Evolutionary conservation across 2,113 vertebrate species (phyloP).

Genomic region (Lagopus muta): DNA sequence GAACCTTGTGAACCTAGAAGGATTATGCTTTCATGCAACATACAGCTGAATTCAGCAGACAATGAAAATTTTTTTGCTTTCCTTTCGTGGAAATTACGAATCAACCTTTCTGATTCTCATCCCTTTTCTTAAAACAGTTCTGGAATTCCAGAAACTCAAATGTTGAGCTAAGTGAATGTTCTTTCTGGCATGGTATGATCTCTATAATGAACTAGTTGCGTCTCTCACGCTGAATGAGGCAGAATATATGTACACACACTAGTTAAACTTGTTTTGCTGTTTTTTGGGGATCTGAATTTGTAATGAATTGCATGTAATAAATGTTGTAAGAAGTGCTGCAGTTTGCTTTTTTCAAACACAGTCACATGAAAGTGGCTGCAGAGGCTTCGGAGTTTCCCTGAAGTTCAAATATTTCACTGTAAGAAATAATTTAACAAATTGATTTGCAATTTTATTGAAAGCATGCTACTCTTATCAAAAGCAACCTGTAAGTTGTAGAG

Average conservation of each 20-base stretch:
- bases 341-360: neutral
- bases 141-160: neutral
- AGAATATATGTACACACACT: neutral
- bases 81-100: neutral
- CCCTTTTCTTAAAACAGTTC: neutral
- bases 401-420: neutral
- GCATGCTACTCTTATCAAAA: neutral
- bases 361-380: neutral
- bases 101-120: neutral
- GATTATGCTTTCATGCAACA: neutral
- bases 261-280: neutral
- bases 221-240: neutral
- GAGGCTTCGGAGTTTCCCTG: neutral
- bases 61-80: neutral
- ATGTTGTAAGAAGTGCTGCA: neutral
- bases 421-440: neutral
- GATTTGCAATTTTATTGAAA: neutral
- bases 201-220: neutral
- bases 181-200: neutral
- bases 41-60: neutral
- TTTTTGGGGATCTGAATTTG: neutral
- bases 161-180: neutral
- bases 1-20: neutral
- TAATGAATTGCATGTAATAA: neutral
- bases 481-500: neutral